Evolutionary conservation across 2,113 vertebrate species (phyloP).

Genomic region (Coptodon rendalli): DNA sequence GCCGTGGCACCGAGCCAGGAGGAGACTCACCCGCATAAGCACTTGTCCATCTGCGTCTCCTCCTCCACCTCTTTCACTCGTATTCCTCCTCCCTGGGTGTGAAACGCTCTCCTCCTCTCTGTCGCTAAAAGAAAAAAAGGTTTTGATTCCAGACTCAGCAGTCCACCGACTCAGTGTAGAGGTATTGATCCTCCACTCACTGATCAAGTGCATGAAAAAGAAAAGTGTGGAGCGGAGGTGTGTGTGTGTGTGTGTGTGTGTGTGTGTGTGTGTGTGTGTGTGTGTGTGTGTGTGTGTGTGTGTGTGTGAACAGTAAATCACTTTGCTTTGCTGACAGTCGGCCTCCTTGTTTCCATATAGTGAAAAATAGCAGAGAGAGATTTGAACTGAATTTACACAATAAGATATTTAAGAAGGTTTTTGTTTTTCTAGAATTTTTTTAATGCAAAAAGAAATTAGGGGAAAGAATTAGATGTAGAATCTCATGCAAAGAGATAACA

Average conservation of each 20-base stretch:
- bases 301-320: not conserved
- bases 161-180: not conserved
- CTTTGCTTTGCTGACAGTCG: conserved; percentile 1
- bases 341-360: not conserved
- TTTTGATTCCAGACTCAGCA: not conserved
- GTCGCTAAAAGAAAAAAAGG: not conserved
- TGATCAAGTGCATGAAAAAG: not conserved
- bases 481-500: not conserved
- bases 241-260: fast-evolving
- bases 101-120: conserved; percentile 14
- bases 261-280: not conserved
- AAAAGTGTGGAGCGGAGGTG: not conserved
- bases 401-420: not conserved
- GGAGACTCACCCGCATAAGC: conserved; percentile 74
- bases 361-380: not conserved
- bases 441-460: not conserved
- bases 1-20: conserved; percentile 73
- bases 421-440: not conserved
- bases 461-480: not conserved
- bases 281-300: fast-evolving
- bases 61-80: not conserved
- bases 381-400: not conserved
- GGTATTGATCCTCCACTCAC: conserved; percentile 32
- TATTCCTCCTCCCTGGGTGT: conserved; percentile 12
- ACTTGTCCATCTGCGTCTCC: conserved; percentile 76